Evolutionary conservation across 1,140 invertebrate genomes (phyloP), one percentile per base, ranked within the genome.

Genomic region (Lethrus apterus): DNA sequence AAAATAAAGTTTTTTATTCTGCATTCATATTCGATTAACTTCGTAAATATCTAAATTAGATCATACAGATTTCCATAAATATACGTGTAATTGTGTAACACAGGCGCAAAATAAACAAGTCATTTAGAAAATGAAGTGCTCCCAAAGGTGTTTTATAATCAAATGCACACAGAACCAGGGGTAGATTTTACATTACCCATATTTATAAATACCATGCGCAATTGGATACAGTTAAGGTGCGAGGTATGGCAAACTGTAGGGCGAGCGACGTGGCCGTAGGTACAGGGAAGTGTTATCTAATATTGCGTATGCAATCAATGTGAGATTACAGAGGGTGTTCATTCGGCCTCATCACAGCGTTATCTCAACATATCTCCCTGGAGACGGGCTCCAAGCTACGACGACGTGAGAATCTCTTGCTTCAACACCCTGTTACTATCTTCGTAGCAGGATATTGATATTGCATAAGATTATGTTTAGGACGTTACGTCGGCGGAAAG

Each of bases 301-400:
- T 57, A 57, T 57, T 57, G 52, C 55, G 55, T 57, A 51, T 50
- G 55, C 51, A 57, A 57, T 57, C 55, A 57, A 56, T 53, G 54
- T 46, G 44, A 56, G 54, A 56, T 56, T 56, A 56, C 50, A 45
- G 45, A 52, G 54, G 54, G 50, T 52, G 54, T 52, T 52, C 45
- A 46, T 34, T 49, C 50, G 50, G 44, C 23, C 50, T 52, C 54
- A 50, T 55, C 53, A 49, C 53, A 42, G 38, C 36, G 51, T 56
- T 56, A 56, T 56, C 54, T 52, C 44, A 41, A 46, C 48, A 55
- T 51, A 56, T 56, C 54, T 56, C 54, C 54, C 54, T 44, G 45
- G 54, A 52, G 54, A 56, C 44, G 17, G 13, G 21, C 31, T 38
- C 33, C 15, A 33, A 46, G 32, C 44, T 46, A 18, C 35, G 35